Percentiles rank a stretch among this genome's conserved stretches.
Evolutionary conservation across 2,888 invertebrate genomes (phyloP).

Genomic region (Caenorhabditis sp.): DNA sequence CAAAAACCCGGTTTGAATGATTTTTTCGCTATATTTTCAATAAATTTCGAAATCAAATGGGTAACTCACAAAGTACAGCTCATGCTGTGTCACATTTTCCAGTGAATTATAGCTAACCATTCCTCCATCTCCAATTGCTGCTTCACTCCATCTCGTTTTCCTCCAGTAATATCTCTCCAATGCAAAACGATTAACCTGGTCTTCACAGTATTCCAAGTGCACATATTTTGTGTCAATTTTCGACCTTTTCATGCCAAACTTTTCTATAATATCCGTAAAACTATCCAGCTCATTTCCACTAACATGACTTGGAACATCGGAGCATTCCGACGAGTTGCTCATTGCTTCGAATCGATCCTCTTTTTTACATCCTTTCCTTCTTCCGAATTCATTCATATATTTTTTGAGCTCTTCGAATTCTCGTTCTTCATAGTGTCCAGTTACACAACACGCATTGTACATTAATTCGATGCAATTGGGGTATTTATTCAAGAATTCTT

Average conservation of each 20-base stretch:
- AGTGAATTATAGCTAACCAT: neutral
- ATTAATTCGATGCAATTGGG: neutral
- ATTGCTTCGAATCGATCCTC: too few relatives aligned
- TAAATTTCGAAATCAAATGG: too few relatives aligned
- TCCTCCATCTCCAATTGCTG: neutral
- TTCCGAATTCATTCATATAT: too few relatives aligned
- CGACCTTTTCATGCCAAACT: neutral
- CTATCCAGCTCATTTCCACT: constrained; percentile 1
- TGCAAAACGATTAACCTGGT: neutral
- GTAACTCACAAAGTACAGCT: neutral
- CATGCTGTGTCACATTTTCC: neutral
- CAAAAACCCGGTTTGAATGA: too few relatives aligned
- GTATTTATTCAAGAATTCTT: neutral
- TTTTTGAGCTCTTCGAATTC: too few relatives aligned
- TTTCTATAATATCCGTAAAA: neutral
- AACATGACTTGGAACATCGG: constrained; percentile 8
- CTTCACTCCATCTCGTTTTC: neutral
- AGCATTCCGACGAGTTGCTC: constrained; percentile 8
- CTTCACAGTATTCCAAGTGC: neutral
- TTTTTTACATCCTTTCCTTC: too few relatives aligned
- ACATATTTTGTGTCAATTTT: neutral
- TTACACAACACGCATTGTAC: neutral
- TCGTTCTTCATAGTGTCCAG: neutral
- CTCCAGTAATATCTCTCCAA: too few relatives aligned
- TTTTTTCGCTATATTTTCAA: too few relatives aligned